phyloP scores from a whole-genome alignment of 1,140 invertebrate genomes.

The Drosophila pruinosa region DNA sequence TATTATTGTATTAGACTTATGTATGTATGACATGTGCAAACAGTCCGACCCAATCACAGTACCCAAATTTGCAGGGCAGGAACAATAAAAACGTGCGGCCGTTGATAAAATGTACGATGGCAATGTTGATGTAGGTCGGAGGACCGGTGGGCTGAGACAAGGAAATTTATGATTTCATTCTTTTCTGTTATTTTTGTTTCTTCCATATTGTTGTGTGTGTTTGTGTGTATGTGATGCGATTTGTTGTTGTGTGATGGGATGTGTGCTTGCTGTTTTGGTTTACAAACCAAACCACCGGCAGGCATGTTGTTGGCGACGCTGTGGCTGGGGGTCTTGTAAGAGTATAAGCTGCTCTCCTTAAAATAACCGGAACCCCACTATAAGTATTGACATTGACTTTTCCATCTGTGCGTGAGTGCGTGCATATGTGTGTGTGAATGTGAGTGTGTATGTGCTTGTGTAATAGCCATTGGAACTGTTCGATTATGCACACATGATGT shows the following conservation, averaged over 20 bases:
- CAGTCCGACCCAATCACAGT: neutral
- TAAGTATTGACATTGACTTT: slow-evolving; percentile 20
- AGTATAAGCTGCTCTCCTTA: neutral
- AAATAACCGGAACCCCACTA: slow-evolving; percentile 1
- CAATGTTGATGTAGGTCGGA: slow-evolving; percentile 59
- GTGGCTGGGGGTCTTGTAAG: neutral
- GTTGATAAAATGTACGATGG: slow-evolving; percentile 59
- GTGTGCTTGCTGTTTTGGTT: slow-evolving; percentile 24
- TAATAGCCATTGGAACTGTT: slow-evolving; percentile 50
- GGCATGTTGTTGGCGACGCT: neutral
- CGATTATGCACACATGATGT: slow-evolving; percentile 58
- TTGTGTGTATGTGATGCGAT: slow-evolving; percentile 5
- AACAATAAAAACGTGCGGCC: slow-evolving; percentile 44
- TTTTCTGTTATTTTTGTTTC: slow-evolving; percentile 32
- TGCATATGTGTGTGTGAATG: neutral
- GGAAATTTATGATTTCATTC: slow-evolving; percentile 65
- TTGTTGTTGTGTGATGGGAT: neutral
- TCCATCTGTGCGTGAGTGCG: neutral
- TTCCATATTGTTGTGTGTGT: neutral
- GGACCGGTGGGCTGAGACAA: neutral
- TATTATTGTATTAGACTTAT: neutral
- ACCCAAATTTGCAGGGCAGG: slow-evolving; percentile 9
- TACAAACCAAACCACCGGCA: slow-evolving; percentile 12
- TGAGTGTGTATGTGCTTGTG: slow-evolving; percentile 6
- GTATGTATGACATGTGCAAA: slow-evolving; percentile 1